Conservation (phyloP, 2,888 invertebrate species). For the Hoplodrina ambigua region DNA sequence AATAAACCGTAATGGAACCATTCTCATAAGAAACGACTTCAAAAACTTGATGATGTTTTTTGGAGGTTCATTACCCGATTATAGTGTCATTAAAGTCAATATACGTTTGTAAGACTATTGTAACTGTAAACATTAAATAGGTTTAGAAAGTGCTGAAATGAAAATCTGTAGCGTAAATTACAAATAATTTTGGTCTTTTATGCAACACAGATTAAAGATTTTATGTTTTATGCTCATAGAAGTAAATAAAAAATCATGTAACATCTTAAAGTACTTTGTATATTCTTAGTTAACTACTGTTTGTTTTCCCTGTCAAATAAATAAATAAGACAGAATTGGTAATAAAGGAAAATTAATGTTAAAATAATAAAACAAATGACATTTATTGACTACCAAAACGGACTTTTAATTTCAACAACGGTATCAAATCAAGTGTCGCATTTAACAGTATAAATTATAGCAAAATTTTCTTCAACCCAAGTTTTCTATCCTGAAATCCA, state of each 20-base stretch:
- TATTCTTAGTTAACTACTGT: too few species aligned
- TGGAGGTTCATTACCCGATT: conserved; percentile 1
- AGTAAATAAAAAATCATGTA: neutral
- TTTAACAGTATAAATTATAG: neutral
- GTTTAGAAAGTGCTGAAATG: neutral
- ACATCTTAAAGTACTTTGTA: too few species aligned
- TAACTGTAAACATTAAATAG: conserved; percentile 1
- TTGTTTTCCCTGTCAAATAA: too few species aligned
- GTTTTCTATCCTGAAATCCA: neutral
- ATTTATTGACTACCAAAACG: too few species aligned
- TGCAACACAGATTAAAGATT: neutral
- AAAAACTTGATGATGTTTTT: conserved; percentile 21
- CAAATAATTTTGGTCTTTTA: neutral
- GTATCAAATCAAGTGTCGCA: too few species aligned
- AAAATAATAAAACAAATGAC: too few species aligned
- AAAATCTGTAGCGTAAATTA: neutral
- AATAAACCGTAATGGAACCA: conserved; percentile 60
- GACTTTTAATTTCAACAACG: too few species aligned
- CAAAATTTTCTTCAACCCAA: neutral
- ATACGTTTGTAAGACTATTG: neutral
- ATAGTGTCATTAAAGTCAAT: conserved; percentile 24
- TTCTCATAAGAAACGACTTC: conserved; percentile 11
- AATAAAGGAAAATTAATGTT: too few species aligned
- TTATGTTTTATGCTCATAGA: neutral
- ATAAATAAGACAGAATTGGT: too few species aligned